These are phyloP conservation scores for Otus sunia DNA, from an alignment of 2,113 vertebrate species.

Conservation along the genomic window DNA sequence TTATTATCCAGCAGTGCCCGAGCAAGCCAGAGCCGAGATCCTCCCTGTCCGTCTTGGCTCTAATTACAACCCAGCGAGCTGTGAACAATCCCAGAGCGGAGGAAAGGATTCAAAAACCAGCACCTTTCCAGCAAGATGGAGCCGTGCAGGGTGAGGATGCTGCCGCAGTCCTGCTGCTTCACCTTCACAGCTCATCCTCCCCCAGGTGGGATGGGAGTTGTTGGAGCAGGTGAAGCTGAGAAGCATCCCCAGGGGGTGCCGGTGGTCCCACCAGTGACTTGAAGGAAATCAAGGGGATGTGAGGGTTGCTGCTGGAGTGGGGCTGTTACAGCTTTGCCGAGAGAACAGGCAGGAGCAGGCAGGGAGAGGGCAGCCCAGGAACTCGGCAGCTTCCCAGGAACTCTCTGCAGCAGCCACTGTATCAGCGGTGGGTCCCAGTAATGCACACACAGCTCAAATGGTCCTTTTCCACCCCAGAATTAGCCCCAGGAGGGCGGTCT, in stretches of 20 bases:
- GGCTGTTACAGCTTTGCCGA: neutral
- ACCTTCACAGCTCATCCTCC: neutral
- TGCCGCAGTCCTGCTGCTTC: neutral
- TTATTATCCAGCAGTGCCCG: neutral
- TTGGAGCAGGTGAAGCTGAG: neutral
- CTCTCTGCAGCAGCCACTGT: neutral
- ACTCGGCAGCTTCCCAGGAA: neutral
- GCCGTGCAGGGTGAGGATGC: neutral
- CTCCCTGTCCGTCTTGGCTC: neutral
- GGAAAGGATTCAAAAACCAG: neutral
- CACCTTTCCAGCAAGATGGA: rapidly evolving
- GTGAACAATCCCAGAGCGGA: neutral
- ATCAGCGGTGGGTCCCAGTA: neutral
- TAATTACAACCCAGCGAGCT: neutral
- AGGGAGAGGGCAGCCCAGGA: neutral
- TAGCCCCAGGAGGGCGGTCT: neutral
- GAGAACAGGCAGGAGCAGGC: neutral
- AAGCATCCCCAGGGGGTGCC: neutral
- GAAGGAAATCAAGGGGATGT: neutral
- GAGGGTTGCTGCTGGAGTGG: rapidly evolving
- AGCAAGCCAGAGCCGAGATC: neutral
- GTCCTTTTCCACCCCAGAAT: neutral
- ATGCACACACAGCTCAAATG: neutral
- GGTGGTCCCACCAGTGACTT: rapidly evolving
- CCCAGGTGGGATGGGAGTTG: rapidly evolving